phyloP scores from a whole-genome alignment of 53 echinoderm and acorn worm species.

The Echinometra lucunter region DNA sequence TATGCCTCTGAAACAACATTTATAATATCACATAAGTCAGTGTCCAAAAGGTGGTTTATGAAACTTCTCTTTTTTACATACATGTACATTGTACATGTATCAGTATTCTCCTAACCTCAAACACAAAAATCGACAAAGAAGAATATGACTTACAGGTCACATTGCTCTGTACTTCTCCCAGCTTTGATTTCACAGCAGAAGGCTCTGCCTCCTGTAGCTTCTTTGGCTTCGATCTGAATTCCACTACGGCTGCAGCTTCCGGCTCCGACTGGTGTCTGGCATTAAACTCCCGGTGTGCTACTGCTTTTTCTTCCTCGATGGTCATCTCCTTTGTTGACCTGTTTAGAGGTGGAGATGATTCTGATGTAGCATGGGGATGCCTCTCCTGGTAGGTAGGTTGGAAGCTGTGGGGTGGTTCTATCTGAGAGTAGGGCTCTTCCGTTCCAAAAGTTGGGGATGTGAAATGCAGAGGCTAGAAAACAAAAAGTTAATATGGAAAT shows the following conservation, averaged over 20 bases:
- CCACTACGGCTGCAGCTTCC: constrained; percentile 10
- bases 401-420: neutral
- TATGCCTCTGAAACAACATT: too few relatives aligned
- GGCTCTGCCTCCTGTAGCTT: constrained; percentile 15
- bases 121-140: neutral
- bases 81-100: neutral
- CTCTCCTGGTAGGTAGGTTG: constrained; percentile 24
- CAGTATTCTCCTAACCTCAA: neutral
- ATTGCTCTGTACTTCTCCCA: constrained; percentile 1
- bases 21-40: too few relatives aligned
- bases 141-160: constrained; percentile 37
- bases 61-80: too few relatives aligned
- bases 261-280: neutral
- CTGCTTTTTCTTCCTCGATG: constrained; percentile 60
- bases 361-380: neutral
- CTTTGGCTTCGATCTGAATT: neutral
- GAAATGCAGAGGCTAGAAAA: neutral
- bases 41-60: too few relatives aligned
- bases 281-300: neutral
- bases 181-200: constrained; percentile 40
- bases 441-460: neutral
- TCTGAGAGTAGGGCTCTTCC: constrained; percentile 34
- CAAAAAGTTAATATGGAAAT: too few relatives aligned
- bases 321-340: constrained; percentile 35
- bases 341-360: neutral